These are phyloP conservation scores for Drosophila putrida DNA, from an alignment of 2,888 invertebrate genomes.

Conservation along the genomic window DNA sequence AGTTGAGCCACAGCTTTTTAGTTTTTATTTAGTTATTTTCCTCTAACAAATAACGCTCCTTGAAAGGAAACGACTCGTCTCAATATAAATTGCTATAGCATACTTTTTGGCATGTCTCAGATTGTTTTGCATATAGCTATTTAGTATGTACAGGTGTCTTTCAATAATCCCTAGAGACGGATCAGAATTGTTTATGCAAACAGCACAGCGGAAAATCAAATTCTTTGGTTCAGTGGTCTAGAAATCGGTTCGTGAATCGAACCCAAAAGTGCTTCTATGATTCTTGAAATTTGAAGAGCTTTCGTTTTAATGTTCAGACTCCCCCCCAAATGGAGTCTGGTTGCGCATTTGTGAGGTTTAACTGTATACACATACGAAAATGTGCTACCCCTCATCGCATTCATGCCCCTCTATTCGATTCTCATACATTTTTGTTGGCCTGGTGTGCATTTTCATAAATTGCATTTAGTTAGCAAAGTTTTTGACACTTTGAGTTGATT, in stretches of 20 bases:
- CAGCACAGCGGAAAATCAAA: no score
- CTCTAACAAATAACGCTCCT: neutral
- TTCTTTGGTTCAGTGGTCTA: no score
- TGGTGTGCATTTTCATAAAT: constrained; percentile 70
- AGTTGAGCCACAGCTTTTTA: neutral
- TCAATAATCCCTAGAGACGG: no score
- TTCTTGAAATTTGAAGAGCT: no score
- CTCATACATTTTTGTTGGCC: constrained; percentile 22
- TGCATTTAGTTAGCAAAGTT: constrained; percentile 72
- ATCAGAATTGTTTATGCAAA: no score
- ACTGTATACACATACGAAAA: constrained; percentile 9
- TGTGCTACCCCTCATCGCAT: constrained; percentile 2
- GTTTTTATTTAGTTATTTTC: neutral
- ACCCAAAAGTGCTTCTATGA: no score
- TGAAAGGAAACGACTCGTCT: neutral
- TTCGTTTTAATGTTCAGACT: no score
- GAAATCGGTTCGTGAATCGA: no score
- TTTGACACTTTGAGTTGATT: constrained; percentile 65
- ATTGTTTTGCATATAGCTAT: no score
- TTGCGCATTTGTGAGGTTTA: neutral
- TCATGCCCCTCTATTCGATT: constrained; percentile 26
- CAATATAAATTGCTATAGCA: neutral
- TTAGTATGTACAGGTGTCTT: no score
- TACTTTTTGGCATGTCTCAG: neutral
- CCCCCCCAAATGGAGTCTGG: no score